phyloP scores from a whole-genome alignment of 2,113 vertebrate species.

The Hippolais icterina region DNA sequence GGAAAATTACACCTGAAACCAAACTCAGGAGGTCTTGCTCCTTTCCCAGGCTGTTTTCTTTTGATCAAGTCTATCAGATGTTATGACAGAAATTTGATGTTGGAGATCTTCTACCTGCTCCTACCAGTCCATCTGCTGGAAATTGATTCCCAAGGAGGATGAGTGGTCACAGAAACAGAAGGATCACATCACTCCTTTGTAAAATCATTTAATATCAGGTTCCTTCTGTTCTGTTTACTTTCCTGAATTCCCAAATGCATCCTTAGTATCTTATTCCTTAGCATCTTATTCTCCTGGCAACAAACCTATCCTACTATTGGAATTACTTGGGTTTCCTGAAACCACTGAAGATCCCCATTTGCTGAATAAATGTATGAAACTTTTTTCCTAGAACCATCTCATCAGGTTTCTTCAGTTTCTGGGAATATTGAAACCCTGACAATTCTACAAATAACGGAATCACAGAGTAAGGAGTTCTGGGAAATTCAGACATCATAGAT shows the following conservation, averaged over 20 bases:
- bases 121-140: background rate
- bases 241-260: background rate
- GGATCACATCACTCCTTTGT: background rate
- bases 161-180: background rate
- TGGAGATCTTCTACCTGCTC: background rate
- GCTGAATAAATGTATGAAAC: background rate
- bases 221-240: background rate
- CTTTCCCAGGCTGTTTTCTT: background rate
- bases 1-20: background rate
- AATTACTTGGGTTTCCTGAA: background rate
- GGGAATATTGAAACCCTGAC: background rate
- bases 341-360: background rate
- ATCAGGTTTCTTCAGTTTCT: background rate
- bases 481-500: background rate
- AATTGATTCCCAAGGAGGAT: background rate
- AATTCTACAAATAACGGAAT: background rate
- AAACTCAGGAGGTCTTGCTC: background rate
- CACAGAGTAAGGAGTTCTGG: background rate
- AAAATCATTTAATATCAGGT: background rate
- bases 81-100: background rate
- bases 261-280: background rate
- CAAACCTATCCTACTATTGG: background rate
- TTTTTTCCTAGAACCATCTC: background rate
- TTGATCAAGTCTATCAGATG: background rate
- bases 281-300: background rate